Evolutionary conservation across 2,797 vertebrate genomes (phyloP).

Genomic region (Prunella strophiata): DNA sequence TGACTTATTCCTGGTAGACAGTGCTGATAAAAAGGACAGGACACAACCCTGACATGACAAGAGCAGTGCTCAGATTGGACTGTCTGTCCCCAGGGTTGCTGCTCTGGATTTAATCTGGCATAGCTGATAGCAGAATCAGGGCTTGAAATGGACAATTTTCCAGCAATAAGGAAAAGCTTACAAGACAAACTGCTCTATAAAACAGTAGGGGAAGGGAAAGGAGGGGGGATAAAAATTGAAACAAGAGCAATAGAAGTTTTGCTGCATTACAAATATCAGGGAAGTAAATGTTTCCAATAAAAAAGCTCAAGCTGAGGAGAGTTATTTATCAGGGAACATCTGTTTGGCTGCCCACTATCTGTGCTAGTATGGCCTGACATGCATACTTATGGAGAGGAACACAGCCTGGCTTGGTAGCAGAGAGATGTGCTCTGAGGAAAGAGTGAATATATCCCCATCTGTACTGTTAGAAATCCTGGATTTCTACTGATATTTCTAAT

Average conservation of each 20-base stretch:
- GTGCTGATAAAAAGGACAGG: not conserved
- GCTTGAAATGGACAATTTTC: conserved; percentile 36
- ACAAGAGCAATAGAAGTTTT: not conserved
- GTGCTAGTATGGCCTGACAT: not conserved
- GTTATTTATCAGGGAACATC: conserved; percentile 31
- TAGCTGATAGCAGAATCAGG: not conserved
- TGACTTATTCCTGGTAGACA: not conserved
- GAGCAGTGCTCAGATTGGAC: not conserved
- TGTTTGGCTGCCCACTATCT: not conserved
- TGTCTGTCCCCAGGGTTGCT: not conserved
- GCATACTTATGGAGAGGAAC: not conserved
- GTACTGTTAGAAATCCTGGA: not conserved
- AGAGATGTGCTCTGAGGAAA: not conserved
- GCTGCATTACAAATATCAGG: not conserved
- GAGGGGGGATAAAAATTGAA: not conserved
- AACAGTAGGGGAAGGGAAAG: not conserved
- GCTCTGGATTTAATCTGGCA: conserved; percentile 10
- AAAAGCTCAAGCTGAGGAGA: not conserved
- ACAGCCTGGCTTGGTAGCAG: not conserved
- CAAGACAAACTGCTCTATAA: conserved; percentile 7
- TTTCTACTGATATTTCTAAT: not conserved
- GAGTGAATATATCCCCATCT: not conserved
- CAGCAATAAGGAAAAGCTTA: conserved; percentile 25
- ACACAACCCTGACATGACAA: not conserved
- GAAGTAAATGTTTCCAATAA: conserved; percentile 25